Evolutionary conservation across 1,140 invertebrate species (phyloP).

Genomic region (Drosophila dunni): DNA sequence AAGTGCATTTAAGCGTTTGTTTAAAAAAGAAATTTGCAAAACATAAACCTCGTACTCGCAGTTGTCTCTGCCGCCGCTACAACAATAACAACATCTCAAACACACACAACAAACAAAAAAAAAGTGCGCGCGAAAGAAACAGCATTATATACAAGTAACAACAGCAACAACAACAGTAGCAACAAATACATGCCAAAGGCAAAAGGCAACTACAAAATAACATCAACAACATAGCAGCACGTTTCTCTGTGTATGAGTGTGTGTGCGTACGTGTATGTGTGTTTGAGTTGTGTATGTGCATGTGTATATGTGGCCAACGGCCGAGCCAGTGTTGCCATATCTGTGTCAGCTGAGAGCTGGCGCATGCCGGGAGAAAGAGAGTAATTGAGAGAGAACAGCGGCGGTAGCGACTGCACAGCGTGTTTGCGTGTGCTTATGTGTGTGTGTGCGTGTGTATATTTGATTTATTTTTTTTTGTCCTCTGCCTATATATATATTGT

Average conservation of each 20-base stretch:
- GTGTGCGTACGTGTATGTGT: conserved; percentile 16
- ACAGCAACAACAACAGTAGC: conserved; percentile 36
- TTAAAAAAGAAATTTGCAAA: conserved; percentile 29
- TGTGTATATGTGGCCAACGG: conserved; percentile 26
- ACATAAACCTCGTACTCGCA: conserved; percentile 7
- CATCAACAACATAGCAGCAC: conserved; percentile 48
- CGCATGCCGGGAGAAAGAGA: conserved; percentile 32
- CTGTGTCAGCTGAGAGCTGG: conserved; percentile 44
- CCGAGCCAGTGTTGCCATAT: conserved; percentile 65
- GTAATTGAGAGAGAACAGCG: conserved; percentile 8
- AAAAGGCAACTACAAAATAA: conserved; percentile 38
- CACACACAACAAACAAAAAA: conserved; percentile 33
- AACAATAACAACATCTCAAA: conserved; percentile 17
- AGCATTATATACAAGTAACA: conserved; percentile 41
- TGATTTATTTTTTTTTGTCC: conserved; percentile 21
- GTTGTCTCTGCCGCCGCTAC: neutral
- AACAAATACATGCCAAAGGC: conserved; percentile 3
- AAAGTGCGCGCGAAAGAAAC: conserved; percentile 57
- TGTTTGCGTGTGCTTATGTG: conserved; percentile 11
- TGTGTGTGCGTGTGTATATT: conserved; percentile 13
- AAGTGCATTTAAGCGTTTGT: conserved; percentile 10
- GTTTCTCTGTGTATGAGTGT: conserved; percentile 47
- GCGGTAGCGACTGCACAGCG: conserved; percentile 2
- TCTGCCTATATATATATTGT: conserved; percentile 7
- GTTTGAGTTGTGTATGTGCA: conserved; percentile 9